phyloP scores from a whole-genome alignment of 2,888 invertebrate species.

The Saturnia pavonia region DNA sequence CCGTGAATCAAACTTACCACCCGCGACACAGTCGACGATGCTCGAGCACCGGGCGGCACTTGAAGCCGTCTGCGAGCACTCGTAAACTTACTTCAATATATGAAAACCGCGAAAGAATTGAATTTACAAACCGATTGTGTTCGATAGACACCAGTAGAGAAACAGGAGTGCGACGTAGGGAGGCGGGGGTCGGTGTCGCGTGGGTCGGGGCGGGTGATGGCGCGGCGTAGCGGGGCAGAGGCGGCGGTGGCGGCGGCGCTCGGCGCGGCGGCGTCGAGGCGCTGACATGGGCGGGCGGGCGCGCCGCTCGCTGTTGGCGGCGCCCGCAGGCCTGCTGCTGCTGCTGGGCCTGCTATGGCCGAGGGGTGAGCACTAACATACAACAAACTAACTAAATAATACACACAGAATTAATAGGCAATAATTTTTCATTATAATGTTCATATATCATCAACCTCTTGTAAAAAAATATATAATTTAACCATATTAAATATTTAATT shows the following conservation, averaged over 20 bases:
- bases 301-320: conserved; percentile 79
- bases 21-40: conserved; percentile 71
- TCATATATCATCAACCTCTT: neutral
- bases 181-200: conserved; percentile 56
- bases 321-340: conserved; percentile 80
- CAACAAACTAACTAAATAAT: neutral
- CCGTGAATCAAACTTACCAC: conserved; percentile 68
- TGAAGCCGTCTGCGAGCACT: conserved; percentile 74
- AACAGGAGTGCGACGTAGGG: conserved; percentile 65
- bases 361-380: conserved; percentile 60
- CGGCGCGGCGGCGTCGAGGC: conserved; percentile 72
- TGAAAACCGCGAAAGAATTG: conserved; percentile 71
- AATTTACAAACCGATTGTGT: conserved; percentile 66
- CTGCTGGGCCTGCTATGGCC: conserved; percentile 78
- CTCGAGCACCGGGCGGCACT: conserved; percentile 72
- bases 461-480: neutral
- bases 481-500: neutral
- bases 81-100: conserved; percentile 69
- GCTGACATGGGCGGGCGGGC: conserved; percentile 79
- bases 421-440: neutral
- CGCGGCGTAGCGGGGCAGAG: conserved; percentile 70
- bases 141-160: conserved; percentile 67
- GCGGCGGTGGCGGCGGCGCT: conserved; percentile 64
- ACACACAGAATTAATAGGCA: neutral
- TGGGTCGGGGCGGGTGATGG: conserved; percentile 60